These are phyloP conservation scores for Planiliza haematocheilus DNA, from an alignment of 2,113 vertebrate genomes.

Conservation along the genomic window DNA sequence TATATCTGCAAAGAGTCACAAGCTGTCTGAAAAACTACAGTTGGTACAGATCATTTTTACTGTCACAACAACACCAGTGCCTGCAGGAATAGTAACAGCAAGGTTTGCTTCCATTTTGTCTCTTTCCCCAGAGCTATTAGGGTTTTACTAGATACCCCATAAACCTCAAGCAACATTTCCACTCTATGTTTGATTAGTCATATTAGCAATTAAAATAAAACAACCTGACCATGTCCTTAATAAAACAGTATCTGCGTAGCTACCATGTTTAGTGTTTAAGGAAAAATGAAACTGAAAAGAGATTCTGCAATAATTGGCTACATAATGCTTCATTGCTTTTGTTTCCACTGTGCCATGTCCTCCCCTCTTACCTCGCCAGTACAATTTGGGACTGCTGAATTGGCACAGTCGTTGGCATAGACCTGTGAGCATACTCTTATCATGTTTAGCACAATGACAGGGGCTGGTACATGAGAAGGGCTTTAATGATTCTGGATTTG, in stretches of 20 bases:
- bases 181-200: conserved; percentile 51
- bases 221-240: conserved; percentile 23
- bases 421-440: conserved; percentile 63
- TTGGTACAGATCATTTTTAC: conserved; percentile 62
- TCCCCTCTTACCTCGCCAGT: conserved; percentile 39
- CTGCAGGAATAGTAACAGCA: conserved; percentile 49
- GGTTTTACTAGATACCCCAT: conserved; percentile 57
- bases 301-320: conserved; percentile 55
- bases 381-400: conserved; percentile 40
- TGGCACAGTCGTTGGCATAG: conserved; percentile 38
- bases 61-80: conserved; percentile 60
- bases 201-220: conserved; percentile 43
- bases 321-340: conserved; percentile 42
- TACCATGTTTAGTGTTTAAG: conserved; percentile 18
- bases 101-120: conserved; percentile 46
- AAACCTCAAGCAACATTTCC: conserved; percentile 51
- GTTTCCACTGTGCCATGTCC: conserved; percentile 42
- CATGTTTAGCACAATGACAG: conserved; percentile 56
- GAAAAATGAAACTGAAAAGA: conserved; percentile 21
- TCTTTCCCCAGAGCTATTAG: conserved; percentile 48
- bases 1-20: conserved; percentile 46
- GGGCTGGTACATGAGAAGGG: conserved; percentile 46
- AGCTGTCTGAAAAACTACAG: conserved; percentile 56
- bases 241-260: conserved; percentile 34
- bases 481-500: conserved; percentile 50